A percentile compares a stretch with the other conserved stretches of the same genome.
Conservation (phyloP, 1,140 invertebrate genomes). For the Meloidogyne chitwoodi region DNA sequence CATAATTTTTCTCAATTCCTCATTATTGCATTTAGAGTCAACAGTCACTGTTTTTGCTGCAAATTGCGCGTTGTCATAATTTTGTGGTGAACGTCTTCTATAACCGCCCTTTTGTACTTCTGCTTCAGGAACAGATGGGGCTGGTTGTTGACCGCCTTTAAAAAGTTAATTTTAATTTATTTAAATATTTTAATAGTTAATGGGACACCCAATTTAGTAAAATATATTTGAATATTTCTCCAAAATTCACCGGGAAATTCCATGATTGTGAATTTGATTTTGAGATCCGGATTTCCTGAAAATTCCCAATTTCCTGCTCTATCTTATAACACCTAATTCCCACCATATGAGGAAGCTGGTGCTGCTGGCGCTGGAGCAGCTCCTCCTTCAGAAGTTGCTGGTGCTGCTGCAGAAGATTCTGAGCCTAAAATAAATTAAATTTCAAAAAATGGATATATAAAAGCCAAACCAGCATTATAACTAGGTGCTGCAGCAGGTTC, state of each 20-base stretch:
- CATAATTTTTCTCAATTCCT: conserved; percentile 38
- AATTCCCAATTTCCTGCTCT: neutral
- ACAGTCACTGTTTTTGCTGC: conserved; percentile 39
- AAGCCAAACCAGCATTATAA: conserved; percentile 1
- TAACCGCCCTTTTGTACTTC: conserved; percentile 25
- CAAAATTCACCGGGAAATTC: conserved; percentile 17
- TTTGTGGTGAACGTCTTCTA: conserved; percentile 10
- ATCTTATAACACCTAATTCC: neutral
- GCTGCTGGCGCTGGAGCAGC: conserved; percentile 10
- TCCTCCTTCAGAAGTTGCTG: neutral
- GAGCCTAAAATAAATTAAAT: neutral
- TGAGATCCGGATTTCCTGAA: neutral
- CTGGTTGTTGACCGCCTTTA: neutral
- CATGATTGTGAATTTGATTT: neutral
- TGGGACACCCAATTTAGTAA: neutral
- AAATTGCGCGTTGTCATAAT: neutral
- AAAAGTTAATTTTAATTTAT: neutral
- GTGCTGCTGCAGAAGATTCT: neutral
- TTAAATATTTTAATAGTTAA: neutral
- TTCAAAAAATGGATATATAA: neutral
- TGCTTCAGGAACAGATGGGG: neutral
- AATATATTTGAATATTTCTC: neutral
- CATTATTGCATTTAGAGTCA: conserved; percentile 48
- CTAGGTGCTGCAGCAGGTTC: conserved; percentile 18
- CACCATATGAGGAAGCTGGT: neutral